These are phyloP conservation scores for Melolontha melolontha DNA, from an alignment of 2,888 invertebrate species.

Conservation along the genomic window DNA sequence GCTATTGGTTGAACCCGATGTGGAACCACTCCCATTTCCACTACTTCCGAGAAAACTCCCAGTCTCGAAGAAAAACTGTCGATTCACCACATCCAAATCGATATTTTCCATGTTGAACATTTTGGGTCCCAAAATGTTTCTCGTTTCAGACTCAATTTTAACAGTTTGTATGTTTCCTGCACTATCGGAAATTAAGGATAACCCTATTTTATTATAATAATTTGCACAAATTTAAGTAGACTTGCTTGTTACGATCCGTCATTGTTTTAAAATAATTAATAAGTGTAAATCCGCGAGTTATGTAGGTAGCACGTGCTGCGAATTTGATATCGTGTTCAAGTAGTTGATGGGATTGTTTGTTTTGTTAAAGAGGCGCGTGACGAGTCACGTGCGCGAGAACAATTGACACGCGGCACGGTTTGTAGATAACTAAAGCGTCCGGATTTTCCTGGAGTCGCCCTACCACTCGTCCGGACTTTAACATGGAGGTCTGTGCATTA, in stretches of 20 bases:
- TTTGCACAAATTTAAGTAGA: background rate
- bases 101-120: constrained; percentile 78
- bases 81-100: constrained; percentile 76
- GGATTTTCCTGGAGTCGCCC: constrained; percentile 51
- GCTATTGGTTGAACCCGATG: constrained; percentile 73
- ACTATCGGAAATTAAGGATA: constrained; percentile 1
- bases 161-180: constrained; percentile 11
- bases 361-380: constrained; percentile 49
- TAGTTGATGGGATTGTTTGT: constrained; percentile 40
- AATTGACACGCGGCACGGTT: constrained; percentile 54
- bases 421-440: constrained; percentile 53
- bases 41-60: constrained; percentile 64
- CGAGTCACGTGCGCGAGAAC: constrained; percentile 52
- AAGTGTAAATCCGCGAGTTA: constrained; percentile 2
- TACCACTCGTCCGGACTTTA: constrained; percentile 44
- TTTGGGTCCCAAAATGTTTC: constrained; percentile 47
- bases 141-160: constrained; percentile 40
- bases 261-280: background rate
- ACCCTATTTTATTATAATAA: background rate
- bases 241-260: constrained; percentile 2
- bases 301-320: constrained; percentile 10
- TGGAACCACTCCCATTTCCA: constrained; percentile 65
- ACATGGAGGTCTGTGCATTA: constrained; percentile 22
- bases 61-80: constrained; percentile 73
- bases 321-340: constrained; percentile 30